Evolutionary conservation across 2,113 vertebrate species (phyloP), one percentile per base, ranked within the genome.

Genomic region (Gasterosteus nipponicus): DNA sequence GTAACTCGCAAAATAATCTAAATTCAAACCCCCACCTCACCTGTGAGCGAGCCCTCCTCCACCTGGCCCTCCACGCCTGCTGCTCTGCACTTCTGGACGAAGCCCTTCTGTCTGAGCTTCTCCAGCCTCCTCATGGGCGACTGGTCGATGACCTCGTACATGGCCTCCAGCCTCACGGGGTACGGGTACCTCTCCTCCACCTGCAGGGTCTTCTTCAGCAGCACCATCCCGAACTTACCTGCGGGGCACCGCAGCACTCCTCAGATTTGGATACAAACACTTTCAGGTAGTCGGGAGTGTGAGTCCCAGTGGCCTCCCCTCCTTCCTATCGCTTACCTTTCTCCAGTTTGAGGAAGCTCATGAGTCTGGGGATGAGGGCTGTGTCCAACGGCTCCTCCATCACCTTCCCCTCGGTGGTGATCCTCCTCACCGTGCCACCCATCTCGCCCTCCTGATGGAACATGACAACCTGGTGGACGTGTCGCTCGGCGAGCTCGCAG

Each of bases 141-240:
- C 88, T 96, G 97, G 85, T 99, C 98, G 10, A 99, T 97, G 54
- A 97, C 92, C 91, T 99, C 98, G 0, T 98, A 99, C 94, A 99
- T 93, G 72, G 98, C 98, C 89, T 99, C 98, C 82, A 99, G 90
- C 87, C 98, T 95, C 46, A 99, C 98, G 0, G 98, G 97, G 70
- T 99, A 99, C 1, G 98, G 98, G 80, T 99, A 99, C 59, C 96
- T 94, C 89, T 99, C 98, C 74, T 99, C 95, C 54, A 98, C 95
- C 92, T 99, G 98, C 75, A 99, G 89, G 1, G 97, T 98, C 91
- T 99, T 99, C 92, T 95, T 97, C 86, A 99, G 83, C 35, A 99
- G 93, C 81, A 98, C 97, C 98, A 99, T 99, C 39, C 96, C 95
- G 67, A 99, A 99, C 87, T 99, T 99, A 8, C 91, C 92, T 93